Evolutionary conservation across 2,888 invertebrate species (phyloP).

Genomic region (Agonopterix arenella): DNA sequence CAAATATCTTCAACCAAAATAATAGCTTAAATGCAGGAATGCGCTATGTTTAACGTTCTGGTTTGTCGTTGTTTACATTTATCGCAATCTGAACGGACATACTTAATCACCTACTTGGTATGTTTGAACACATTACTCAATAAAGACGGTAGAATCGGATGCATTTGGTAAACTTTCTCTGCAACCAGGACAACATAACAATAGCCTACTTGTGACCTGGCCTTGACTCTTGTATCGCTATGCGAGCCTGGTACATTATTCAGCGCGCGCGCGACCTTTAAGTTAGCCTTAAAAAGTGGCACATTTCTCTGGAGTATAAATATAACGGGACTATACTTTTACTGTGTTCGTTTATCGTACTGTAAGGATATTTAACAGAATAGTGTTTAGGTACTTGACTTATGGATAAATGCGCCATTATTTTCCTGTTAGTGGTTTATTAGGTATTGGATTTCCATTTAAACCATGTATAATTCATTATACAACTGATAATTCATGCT

Average conservation of each 20-base stretch:
- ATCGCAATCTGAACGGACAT: no score
- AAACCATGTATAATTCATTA: no score
- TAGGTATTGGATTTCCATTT: no score
- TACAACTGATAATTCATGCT: no score
- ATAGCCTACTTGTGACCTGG: not conserved
- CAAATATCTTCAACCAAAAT: no score
- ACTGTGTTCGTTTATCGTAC: not conserved
- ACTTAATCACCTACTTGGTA: no score
- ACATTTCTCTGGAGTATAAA: constrained; percentile 5
- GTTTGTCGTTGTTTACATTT: no score
- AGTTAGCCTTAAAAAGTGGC: not conserved
- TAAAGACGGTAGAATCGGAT: not conserved
- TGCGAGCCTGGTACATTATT: constrained; percentile 7
- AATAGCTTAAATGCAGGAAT: no score
- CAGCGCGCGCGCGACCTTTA: constrained; percentile 5
- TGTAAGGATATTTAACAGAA: no score
- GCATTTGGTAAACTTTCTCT: not conserved
- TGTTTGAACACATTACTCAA: no score
- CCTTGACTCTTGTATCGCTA: constrained; percentile 7
- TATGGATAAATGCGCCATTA: not conserved
- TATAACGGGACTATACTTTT: constrained; percentile 5
- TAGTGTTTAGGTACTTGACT: not conserved
- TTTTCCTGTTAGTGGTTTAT: no score
- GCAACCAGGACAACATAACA: not conserved
- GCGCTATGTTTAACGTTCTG: no score